A percentile compares a stretch with the other conserved stretches of the same genome.
Conservation (phyloP, 2,797 vertebrate species). For the Potorous gilbertii region DNA sequence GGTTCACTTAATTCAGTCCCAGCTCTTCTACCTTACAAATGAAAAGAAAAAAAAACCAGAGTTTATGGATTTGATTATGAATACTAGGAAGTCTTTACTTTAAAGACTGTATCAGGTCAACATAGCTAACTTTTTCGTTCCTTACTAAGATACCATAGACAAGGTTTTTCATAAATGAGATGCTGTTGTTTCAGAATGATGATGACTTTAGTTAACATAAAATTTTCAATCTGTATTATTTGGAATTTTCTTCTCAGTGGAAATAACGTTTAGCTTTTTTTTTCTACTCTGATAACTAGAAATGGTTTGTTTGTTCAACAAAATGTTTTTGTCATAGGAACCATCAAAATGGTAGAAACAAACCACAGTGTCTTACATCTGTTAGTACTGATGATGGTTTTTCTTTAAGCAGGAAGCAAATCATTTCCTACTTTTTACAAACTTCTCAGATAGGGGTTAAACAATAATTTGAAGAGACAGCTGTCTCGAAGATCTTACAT, state of each 20-base stretch:
- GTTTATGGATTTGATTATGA: background rate
- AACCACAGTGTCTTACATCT: background rate
- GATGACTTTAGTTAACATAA: background rate
- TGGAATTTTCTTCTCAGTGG: background rate
- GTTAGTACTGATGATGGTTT: background rate
- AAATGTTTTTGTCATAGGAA: background rate
- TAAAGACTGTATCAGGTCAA: background rate
- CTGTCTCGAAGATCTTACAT: constrained; percentile 36
- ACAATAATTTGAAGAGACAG: background rate
- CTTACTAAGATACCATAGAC: too few relatives aligned
- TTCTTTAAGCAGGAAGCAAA: constrained; percentile 34
- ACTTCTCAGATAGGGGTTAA: constrained; percentile 41
- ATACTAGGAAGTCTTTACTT: background rate
- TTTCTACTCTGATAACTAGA: too few relatives aligned
- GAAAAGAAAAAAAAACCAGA: background rate
- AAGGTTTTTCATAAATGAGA: background rate
- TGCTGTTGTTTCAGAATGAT: background rate
- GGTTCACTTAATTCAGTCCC: background rate
- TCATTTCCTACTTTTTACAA: constrained; percentile 58
- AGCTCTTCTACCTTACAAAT: background rate
- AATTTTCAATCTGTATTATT: background rate
- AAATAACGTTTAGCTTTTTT: background rate
- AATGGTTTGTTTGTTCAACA: background rate
- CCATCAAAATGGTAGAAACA: fast-evolving
- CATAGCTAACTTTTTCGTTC: background rate